A percentile compares a stretch with the other conserved stretches of the same genome.
Conservation (phyloP, 1,140 invertebrate species). For the Caerostris darwini region DNA sequence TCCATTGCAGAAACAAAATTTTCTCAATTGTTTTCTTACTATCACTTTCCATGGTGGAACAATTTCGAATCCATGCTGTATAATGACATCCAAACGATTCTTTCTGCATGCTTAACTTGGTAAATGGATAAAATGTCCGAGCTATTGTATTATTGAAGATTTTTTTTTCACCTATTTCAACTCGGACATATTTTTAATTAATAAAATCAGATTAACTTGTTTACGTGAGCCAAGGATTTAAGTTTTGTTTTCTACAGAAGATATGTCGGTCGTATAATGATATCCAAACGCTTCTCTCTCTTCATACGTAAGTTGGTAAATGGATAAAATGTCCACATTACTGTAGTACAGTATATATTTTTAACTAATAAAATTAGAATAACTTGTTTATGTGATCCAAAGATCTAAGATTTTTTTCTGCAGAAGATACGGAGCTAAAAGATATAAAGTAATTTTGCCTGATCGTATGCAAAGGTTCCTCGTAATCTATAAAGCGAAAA, state of each 20-base stretch:
- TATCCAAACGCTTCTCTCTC: constrained; percentile 36
- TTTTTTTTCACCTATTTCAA: constrained; percentile 37
- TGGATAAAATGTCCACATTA: constrained; percentile 62
- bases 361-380: too few relatives aligned
- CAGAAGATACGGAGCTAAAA: too few relatives aligned
- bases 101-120: constrained; percentile 58
- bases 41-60: constrained; percentile 50
- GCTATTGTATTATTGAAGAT: constrained; percentile 54
- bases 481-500: constrained; percentile 25
- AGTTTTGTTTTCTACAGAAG: too few relatives aligned
- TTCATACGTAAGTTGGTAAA: constrained; percentile 65
- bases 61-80: constrained; percentile 46
- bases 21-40: constrained; percentile 7
- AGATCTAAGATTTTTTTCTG: too few relatives aligned
- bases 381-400: too few relatives aligned
- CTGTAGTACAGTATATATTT: constrained; percentile 57
- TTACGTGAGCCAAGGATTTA: too few relatives aligned
- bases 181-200: too few relatives aligned
- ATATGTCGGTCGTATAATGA: background rate
- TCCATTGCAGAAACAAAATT: too few relatives aligned
- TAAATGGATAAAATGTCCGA: constrained; percentile 68
- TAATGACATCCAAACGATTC: constrained; percentile 40
- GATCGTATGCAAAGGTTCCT: too few relatives aligned
- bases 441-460: too few relatives aligned
- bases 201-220: too few relatives aligned